Evolutionary conservation across 2,888 invertebrate genomes (phyloP), one percentile per base, ranked within the genome.

Genomic region (Synergus itoensis): DNA sequence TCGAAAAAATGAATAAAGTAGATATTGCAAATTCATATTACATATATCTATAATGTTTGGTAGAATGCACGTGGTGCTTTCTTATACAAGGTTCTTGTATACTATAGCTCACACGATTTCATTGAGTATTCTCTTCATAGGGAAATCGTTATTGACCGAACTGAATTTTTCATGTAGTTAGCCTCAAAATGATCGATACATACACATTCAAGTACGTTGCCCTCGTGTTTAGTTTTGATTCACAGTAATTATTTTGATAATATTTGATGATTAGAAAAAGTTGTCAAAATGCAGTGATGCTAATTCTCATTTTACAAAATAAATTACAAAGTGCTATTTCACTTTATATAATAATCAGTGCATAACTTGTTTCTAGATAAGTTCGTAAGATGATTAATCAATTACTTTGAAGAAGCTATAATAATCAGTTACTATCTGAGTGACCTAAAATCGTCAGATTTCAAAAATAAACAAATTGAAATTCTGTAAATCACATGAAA

Each of bases 141-240:
- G 18, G 53, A 48, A 40, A 73, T 73, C 73, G 36, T 48, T 73
- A 73, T 53, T 73, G 53, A 73, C 48, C 53, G n/a, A 48, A n/a
- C n/a, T 73, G 73, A 73, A 73, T 73, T 36, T 73, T 73, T 73
- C 53, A 73, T 53, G 8, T 65, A 73, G 36, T 28, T 36, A 73
- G 73, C 48, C 40, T 53, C n/a, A 5, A 14, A 4, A 60, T 14
- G 21, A 60, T 60, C 60, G 12, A 60, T 60, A 60, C 12, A 21
- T 60, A 28, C 60, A 60, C 21, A 21, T 60, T 21, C 53, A 53
- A 53, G 73, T 73, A 16, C 73, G 40, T 73, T 73, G 73, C 36
- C 36, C 73, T 73, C 73, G 11, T 18, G 18, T 43, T 65, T 65
- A 65, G 65, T 65, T 18, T 43, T 43, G 18, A 9, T 65, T 7